These are phyloP conservation scores for Dipodomys merriami DNA, from an alignment of 2,113 vertebrate genomes.

Conservation along the genomic window DNA sequence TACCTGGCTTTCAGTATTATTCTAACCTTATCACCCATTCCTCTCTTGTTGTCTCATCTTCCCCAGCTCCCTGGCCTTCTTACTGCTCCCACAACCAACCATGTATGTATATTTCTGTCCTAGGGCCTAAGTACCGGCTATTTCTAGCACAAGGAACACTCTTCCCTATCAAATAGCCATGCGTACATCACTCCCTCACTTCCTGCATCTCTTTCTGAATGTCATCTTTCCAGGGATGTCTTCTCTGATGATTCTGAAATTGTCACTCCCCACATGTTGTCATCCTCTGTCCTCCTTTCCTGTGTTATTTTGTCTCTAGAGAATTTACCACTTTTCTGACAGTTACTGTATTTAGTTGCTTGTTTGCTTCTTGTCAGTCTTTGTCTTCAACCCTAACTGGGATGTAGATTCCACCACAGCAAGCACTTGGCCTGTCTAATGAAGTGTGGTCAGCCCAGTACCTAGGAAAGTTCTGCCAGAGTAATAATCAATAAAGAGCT, in stretches of 20 bases:
- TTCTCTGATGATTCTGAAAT: not conserved
- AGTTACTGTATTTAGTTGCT: conserved; percentile 11
- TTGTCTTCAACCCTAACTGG: not conserved
- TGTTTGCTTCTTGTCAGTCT: not conserved
- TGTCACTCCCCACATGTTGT: not conserved
- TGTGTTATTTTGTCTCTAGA: not conserved
- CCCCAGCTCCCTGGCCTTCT: no score
- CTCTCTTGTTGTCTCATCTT: not conserved
- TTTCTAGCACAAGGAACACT: not conserved
- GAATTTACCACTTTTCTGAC: not conserved
- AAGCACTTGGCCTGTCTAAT: not conserved
- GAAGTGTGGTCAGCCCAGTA: not conserved
- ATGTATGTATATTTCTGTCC: not conserved
- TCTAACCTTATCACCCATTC: not conserved
- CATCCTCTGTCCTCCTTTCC: not conserved
- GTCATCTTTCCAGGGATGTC: not conserved
- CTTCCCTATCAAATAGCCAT: not conserved
- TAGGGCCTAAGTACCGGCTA: not conserved
- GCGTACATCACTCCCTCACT: not conserved
- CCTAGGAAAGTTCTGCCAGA: not conserved
- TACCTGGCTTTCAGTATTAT: no score
- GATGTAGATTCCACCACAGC: not conserved
- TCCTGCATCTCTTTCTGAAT: not conserved
- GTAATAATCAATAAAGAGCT: not conserved
- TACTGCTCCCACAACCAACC: not conserved